Evolutionary conservation across 2,113 vertebrate genomes (phyloP), one percentile per base, ranked within the genome.

Genomic region (Pogona vitticeps): DNA sequence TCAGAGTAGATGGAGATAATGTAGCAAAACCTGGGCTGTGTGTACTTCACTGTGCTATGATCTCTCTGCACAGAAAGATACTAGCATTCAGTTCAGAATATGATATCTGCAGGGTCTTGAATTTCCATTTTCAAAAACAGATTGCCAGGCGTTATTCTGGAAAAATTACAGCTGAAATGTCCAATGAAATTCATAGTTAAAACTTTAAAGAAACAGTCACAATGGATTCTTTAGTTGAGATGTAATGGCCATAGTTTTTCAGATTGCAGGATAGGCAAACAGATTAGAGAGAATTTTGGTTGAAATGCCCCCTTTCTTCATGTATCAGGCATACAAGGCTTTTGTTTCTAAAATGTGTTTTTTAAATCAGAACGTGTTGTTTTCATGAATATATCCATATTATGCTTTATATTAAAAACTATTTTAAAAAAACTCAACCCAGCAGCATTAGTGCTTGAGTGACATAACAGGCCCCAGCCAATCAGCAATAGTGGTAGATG

Each of bases 1-100:
- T 71, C 82, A 73, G 71, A 58, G 21, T 86, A 73, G 80, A 88
- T 14, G 31, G 52, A 14, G 33, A 84, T 81, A 77, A 89, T 88
- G 88, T 76, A 86, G 75, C 82, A 73, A 81, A 81, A 52, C 17
- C 59, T 63, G 20, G 8, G 23, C 56, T 70, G 36, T 58, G 26
- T 59, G 46, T 86, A 18, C 76, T 86, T 86, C 38, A 33, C 10
- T n/a, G 17, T n/a, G 38, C 71, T 15, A 31, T 9, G 13, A 42
- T 31, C 56, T 12, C 21, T 15, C 52, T 86, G 17, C 31, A 36
- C 52, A 86, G 23, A 71, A 36, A 76, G 42, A 38, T 75, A 65
- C 28, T 63, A 20, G 31, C 61, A 40, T 33, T 71, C n/a, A 6
- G 20, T 80, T 73, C 31, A 63, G 21, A 80, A 80, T 33, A 6